Evolutionary conservation across 2,113 vertebrate species (phyloP).

Genomic region (Cyprinus carpio): DNA sequence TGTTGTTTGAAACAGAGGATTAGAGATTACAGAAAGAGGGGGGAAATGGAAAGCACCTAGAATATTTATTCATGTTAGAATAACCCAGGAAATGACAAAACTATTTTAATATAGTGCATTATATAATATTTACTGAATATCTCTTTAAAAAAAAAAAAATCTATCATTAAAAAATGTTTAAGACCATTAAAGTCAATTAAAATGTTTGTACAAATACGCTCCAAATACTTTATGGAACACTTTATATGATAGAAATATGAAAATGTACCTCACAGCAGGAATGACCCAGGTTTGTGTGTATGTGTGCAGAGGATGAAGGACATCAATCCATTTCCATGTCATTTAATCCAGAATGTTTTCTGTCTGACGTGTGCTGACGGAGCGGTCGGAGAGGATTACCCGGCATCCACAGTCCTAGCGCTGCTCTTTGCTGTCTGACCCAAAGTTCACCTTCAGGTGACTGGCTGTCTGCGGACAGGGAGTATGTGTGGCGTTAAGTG

Average conservation of each 20-base stretch:
- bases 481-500: not conserved
- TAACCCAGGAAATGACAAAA: not conserved
- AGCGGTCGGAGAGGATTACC: conserved; percentile 29
- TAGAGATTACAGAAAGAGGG: not conserved
- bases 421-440: conserved; percentile 24
- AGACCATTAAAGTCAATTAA: not conserved
- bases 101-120: not conserved
- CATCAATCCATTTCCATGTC: conserved; percentile 4
- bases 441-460: conserved; percentile 34
- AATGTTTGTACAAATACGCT: not conserved
- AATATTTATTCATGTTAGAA: not conserved
- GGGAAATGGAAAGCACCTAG: not conserved
- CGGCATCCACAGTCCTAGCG: not conserved
- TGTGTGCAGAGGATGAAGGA: conserved; percentile 17
- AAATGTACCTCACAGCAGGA: not conserved
- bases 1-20: not conserved
- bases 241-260: not conserved
- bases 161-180: not conserved
- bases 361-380: conserved; percentile 9
- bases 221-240: not conserved
- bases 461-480: not conserved
- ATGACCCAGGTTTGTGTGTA: not conserved
- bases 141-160: not conserved
- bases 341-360: conserved; percentile 9
- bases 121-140: not conserved